Percentiles rank a stretch among this genome's conserved stretches.
phyloP scores from a whole-genome alignment of 2,888 invertebrate genomes.

The Artemia sinica region DNA sequence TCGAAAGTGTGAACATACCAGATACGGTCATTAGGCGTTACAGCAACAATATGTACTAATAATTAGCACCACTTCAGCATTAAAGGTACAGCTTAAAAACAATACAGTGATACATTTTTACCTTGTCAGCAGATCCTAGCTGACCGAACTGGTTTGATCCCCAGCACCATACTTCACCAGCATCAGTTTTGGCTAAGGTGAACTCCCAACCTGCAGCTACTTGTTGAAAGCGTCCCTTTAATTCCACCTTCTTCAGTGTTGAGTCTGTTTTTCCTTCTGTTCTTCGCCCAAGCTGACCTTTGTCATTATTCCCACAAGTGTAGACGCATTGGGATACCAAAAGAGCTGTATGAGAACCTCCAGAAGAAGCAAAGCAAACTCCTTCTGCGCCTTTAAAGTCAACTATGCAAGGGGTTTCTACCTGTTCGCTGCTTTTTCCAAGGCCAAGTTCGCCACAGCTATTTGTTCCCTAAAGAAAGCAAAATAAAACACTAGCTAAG shows the following conservation, averaged over 20 bases:
- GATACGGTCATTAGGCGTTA: no score
- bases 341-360: slow-evolving; percentile 7
- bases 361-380: slow-evolving; percentile 1
- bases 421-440: slow-evolving; percentile 42
- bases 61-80: slow-evolving; percentile 19
- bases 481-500: no score
- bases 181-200: slow-evolving; percentile 51
- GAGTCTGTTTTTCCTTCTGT: neutral
- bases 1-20: no score
- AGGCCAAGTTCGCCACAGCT: slow-evolving; percentile 62
- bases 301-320: neutral
- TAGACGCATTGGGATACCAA: neutral
- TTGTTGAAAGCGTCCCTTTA: slow-evolving; percentile 35
- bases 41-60: no score
- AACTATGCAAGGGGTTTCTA: neutral
- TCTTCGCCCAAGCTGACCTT: slow-evolving; percentile 9
- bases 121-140: slow-evolving; percentile 36
- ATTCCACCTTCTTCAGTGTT: slow-evolving; percentile 30
- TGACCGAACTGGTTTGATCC: slow-evolving; percentile 64
- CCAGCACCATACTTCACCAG: slow-evolving; percentile 55
- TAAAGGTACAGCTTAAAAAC: neutral
- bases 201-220: slow-evolving; percentile 67
- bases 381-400: neutral
- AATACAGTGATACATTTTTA: neutral
- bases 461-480: slow-evolving; percentile 50